Conservation (phyloP, 2,888 invertebrate species). For the Drosophila kambysellisi region DNA sequence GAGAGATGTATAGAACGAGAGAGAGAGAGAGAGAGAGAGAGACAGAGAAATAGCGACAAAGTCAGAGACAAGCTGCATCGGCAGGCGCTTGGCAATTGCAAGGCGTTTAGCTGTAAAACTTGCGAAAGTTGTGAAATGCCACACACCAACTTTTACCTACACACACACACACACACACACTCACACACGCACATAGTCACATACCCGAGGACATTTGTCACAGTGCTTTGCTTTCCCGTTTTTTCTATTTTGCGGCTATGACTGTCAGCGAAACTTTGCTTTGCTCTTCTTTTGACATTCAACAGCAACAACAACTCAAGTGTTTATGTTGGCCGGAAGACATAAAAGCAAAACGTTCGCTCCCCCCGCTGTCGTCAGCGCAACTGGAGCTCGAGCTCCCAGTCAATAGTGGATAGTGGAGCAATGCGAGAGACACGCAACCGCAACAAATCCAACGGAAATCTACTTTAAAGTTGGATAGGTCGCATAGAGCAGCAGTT, state of each 20-base stretch:
- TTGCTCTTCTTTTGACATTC: slow-evolving; percentile 58
- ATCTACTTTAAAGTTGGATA: slow-evolving; percentile 79
- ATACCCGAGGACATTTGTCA: slow-evolving; percentile 72
- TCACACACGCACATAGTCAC: slow-evolving; percentile 33
- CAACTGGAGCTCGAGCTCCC: slow-evolving; percentile 10
- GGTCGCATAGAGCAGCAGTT: slow-evolving; percentile 20
- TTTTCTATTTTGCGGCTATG: slow-evolving; percentile 51
- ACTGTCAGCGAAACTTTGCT: slow-evolving; percentile 77
- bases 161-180: slow-evolving; percentile 18
- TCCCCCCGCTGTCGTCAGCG: not conserved
- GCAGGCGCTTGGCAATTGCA: slow-evolving; percentile 72
- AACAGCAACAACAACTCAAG: slow-evolving; percentile 62
- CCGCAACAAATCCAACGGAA: slow-evolving; percentile 80
- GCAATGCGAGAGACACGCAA: slow-evolving; percentile 74
- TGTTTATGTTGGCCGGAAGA: slow-evolving; percentile 83
- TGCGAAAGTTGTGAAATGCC: slow-evolving; percentile 68
- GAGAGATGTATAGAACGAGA: not conserved
- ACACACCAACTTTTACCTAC: slow-evolving; percentile 65
- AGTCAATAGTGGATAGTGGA: slow-evolving; percentile 38
- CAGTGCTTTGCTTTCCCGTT: slow-evolving; percentile 45
- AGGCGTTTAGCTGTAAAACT: slow-evolving; percentile 79
- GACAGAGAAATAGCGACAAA: slow-evolving; percentile 1
- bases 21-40: not conserved
- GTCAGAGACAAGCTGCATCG: slow-evolving; percentile 40
- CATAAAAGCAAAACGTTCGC: slow-evolving; percentile 70